Evolutionary conservation across 2,888 invertebrate genomes (phyloP).

Genomic region (Nemotelus pantherinus): DNA sequence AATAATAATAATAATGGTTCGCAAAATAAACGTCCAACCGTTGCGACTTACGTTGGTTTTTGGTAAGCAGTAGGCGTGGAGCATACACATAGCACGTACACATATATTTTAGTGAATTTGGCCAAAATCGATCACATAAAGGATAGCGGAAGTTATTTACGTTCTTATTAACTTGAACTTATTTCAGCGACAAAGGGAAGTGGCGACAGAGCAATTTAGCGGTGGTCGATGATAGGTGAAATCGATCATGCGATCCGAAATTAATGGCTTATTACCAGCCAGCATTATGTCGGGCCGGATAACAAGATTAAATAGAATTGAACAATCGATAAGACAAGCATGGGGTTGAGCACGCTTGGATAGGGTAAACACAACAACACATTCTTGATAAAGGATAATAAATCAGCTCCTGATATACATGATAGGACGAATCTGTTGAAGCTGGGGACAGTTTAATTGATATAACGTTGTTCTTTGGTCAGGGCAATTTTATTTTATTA

Average conservation of each 20-base stretch:
- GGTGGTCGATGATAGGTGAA: constrained; percentile 21
- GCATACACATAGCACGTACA: constrained; percentile 15
- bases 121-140: constrained; percentile 18
- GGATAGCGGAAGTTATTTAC: constrained; percentile 38
- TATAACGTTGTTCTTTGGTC: too few relatives aligned
- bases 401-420: too few relatives aligned
- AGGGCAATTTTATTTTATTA: too few relatives aligned
- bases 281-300: neutral
- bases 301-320: neutral
- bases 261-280: constrained; percentile 23
- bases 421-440: too few relatives aligned
- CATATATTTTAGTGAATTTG: constrained; percentile 19
- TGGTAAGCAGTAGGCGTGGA: constrained; percentile 5
- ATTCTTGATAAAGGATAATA: neutral
- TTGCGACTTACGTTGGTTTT: neutral
- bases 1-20: constrained; percentile 37
- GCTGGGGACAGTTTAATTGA: too few relatives aligned
- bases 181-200: neutral
- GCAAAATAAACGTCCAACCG: constrained; percentile 9
- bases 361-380: neutral
- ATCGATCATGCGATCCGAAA: constrained; percentile 25
- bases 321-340: constrained; percentile 3
- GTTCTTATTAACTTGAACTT: constrained; percentile 38
- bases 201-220: neutral
- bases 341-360: neutral